A percentile compares a stretch with the other conserved stretches of the same genome.
Evolutionary conservation across 2,113 vertebrate genomes (phyloP).

Genomic region (Trematocara macrostoma): DNA sequence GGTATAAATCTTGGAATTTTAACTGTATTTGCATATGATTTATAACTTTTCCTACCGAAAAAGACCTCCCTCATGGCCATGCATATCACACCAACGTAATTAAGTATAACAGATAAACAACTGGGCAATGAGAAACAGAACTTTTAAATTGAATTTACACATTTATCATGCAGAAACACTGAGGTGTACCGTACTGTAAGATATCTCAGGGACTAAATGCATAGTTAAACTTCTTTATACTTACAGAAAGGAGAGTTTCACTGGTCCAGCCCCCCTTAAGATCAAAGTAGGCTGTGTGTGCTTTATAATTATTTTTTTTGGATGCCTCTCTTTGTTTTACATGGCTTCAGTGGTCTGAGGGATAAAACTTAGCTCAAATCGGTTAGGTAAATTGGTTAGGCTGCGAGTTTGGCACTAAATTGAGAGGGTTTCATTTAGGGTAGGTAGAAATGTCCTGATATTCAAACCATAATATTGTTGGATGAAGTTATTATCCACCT

Average conservation of each 20-base stretch:
- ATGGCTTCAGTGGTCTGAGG: neutral
- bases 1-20: neutral
- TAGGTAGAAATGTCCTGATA: accelerated
- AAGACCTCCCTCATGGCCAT: neutral
- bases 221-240: neutral
- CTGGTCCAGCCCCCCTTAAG: neutral
- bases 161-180: neutral
- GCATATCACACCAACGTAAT: accelerated
- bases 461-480: neutral
- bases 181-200: neutral
- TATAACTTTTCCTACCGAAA: accelerated
- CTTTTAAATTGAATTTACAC: neutral
- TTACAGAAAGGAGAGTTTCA: neutral
- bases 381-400: too few relatives aligned
- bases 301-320: neutral
- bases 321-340: neutral
- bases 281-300: neutral
- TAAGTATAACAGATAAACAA: neutral
- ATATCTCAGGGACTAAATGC: neutral
- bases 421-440: neutral
- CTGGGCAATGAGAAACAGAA: neutral
- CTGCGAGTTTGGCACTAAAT: neutral
- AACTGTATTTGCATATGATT: neutral
- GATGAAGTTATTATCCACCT: neutral
- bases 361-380: neutral